A percentile compares a stretch with the other conserved stretches of the same genome.
Conservation (phyloP, 1,140 invertebrate genomes). For the Diuraphis noxia region DNA sequence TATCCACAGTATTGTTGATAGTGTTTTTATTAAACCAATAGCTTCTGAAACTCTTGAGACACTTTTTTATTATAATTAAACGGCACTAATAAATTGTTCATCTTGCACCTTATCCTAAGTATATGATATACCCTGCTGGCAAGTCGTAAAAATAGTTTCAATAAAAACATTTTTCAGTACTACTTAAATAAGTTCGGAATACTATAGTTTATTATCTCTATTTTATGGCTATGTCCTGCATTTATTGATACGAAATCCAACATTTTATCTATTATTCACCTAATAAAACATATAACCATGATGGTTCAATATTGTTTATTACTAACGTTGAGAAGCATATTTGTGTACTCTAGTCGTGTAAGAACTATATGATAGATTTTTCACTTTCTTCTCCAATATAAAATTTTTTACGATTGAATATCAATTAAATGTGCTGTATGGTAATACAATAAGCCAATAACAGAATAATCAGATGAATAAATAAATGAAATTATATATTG, state of each 20-base stretch:
- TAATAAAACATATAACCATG: not conserved
- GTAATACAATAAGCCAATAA: not conserved
- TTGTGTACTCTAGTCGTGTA: not conserved
- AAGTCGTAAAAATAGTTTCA: not conserved
- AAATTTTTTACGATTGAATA: not conserved
- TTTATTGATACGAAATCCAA: not conserved
- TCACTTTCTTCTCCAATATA: not conserved
- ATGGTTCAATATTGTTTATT: constrained; percentile 7
- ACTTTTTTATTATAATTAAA: not conserved
- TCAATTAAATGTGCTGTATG: not conserved
- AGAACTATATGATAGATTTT: not conserved
- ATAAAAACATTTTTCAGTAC: not conserved
- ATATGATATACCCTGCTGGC: not conserved
- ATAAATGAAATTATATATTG: not conserved
- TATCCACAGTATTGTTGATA: not conserved
- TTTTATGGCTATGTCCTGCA: not conserved
- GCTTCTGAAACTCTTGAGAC: not conserved
- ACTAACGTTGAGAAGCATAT: not conserved
- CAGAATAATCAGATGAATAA: not conserved
- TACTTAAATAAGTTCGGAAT: not conserved
- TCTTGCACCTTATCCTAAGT: not conserved
- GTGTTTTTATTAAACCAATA: not conserved
- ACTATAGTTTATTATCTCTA: not conserved
- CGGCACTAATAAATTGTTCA: not conserved
- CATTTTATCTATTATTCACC: not conserved